A percentile compares a stretch with the other conserved stretches of the same genome.
Evolutionary conservation across 1,140 invertebrate species (phyloP).

Genomic region (Cotesia typhae): DNA sequence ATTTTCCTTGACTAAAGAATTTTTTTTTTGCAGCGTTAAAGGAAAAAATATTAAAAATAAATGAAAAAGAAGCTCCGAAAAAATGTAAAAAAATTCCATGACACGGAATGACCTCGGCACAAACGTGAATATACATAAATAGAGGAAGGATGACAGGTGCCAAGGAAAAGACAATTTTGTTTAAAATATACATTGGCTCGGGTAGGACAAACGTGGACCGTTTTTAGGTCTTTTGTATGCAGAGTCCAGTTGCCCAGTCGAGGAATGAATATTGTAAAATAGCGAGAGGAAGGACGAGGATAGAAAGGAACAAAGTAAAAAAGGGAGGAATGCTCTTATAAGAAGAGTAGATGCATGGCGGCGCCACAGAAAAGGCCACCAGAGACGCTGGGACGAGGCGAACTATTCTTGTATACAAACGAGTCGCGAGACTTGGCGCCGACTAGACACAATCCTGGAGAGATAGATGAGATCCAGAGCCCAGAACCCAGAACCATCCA

Average conservation of each 20-base stretch:
- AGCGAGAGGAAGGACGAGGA: not conserved
- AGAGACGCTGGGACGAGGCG: not conserved
- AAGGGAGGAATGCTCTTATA: not conserved
- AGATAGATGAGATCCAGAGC: conserved; percentile 33
- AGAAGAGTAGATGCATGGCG: conserved; percentile 7
- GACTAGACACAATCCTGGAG: conserved; percentile 39
- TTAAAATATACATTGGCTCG: conserved; percentile 1
- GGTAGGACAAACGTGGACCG: not conserved
- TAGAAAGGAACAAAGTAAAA: not conserved
- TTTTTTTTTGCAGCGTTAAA: too few species aligned
- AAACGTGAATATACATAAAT: too few species aligned
- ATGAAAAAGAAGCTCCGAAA: too few species aligned
- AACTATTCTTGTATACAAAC: conserved; percentile 28
- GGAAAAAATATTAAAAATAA: too few species aligned
- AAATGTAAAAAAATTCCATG: too few species aligned
- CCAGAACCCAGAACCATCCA: too few species aligned
- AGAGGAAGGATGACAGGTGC: not conserved
- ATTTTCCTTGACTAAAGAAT: too few species aligned
- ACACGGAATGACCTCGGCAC: too few species aligned
- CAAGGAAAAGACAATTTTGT: conserved; percentile 1
- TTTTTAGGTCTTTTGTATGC: not conserved
- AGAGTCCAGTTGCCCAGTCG: not conserved
- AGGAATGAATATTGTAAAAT: conserved; percentile 4
- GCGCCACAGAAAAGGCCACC: not conserved
- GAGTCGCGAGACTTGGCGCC: conserved; percentile 39